Evolutionary conservation across 2,113 vertebrate species (phyloP).

Genomic region (Xiphophorus couchianus): DNA sequence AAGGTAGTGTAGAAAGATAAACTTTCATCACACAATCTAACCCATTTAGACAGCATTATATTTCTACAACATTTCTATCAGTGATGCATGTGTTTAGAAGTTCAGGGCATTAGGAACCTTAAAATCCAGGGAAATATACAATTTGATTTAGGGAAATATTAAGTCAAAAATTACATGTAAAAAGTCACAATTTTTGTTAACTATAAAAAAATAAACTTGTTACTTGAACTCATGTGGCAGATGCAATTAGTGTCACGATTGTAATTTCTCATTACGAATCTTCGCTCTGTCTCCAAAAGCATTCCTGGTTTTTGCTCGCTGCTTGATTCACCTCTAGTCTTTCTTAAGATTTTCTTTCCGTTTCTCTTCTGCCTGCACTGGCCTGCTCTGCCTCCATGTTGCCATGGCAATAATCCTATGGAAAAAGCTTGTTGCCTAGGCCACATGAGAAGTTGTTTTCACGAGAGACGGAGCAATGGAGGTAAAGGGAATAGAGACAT

Average conservation of each 20-base stretch:
- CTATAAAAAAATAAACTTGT: background rate
- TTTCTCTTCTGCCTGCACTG: slow-evolving; percentile 20
- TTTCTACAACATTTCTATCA: background rate
- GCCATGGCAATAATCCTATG: slow-evolving; percentile 70
- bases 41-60: background rate
- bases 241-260: slow-evolving; percentile 5
- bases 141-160: too few species aligned
- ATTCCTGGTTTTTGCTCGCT: slow-evolving; percentile 9
- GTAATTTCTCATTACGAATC: background rate
- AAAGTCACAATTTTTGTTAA: background rate
- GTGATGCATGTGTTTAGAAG: too few species aligned
- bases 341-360: slow-evolving; percentile 24
- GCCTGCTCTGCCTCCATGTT: slow-evolving; percentile 63
- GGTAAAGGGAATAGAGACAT: slow-evolving; percentile 17
- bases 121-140: too few species aligned
- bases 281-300: background rate
- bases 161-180: too few species aligned
- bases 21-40: too few species aligned
- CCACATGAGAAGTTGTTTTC: slow-evolving; percentile 59
- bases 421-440: slow-evolving; percentile 70
- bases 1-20: too few species aligned
- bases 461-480: slow-evolving; percentile 27
- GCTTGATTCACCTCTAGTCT: slow-evolving; percentile 11
- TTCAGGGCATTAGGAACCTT: too few species aligned
- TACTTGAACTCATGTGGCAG: slow-evolving; percentile 3